Base-by-base conservation (phyloP, 2,888 invertebrate genomes). In the Holacanthella duospinosa region DNA sequence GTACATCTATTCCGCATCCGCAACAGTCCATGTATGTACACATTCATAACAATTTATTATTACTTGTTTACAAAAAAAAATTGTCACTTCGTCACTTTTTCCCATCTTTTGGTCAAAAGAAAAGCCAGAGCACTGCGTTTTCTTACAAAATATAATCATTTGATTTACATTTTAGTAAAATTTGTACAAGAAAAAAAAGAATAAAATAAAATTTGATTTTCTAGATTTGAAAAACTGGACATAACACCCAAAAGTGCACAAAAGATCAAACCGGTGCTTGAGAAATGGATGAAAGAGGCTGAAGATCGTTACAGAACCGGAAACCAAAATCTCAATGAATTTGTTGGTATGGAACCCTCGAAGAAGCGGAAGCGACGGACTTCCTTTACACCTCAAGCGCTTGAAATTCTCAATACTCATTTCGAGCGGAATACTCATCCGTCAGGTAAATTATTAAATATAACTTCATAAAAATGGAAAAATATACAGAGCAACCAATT, bases 241-340 rank as follows among this genome's bases (percentile, higher is more conserved):
- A 96, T 96, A 77, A 96, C 96, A 77, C 96, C 96, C 78, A 95
- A 96, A 83, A 95, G 95, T 84, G 96, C 96, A 76, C 93, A 94
- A 83, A 96, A 96, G 85, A 96, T 96, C 78, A 95, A 95, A 80
- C 96, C 96, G 74, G 96, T 96, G 75, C 84, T 96, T 77, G 96
- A 96, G 80, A 85, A 90, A 80, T 96, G 96, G 96, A 95, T 96
- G 94, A 89, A 89, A 80, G 95, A 96, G 80, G 95, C 95, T 61
- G 95, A 96, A 83, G 93, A 94, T 83, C 90, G 94, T 87, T 94
- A 89, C 79, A 91, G 90, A 73, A 88, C 89, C 74, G 92, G 93
- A 0, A 89, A 92, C 77, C 93, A 92, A 77, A 93, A 93, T 77
- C 83, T 94, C 74, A 93, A 93, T 67, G 94, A 94, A 77, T 94